Evolutionary conservation across 2,888 invertebrate genomes (phyloP).

Genomic region (Phalera bucephala): DNA sequence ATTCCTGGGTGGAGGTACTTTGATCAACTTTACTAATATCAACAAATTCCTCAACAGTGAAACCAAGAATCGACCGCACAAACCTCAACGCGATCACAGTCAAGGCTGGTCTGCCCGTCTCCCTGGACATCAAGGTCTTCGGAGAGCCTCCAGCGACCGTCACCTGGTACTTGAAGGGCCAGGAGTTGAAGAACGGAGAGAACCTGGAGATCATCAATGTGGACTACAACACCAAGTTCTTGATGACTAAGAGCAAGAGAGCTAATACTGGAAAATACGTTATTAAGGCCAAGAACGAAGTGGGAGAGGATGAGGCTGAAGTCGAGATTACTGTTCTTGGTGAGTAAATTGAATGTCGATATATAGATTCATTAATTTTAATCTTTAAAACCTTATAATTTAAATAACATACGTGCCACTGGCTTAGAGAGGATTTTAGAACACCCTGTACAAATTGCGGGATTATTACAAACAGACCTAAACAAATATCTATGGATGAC

Average conservation of each 20-base stretch:
- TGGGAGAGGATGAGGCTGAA: conserved; percentile 96
- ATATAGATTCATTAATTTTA: too few species aligned
- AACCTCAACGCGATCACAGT: conserved; percentile 92
- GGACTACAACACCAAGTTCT: conserved; percentile 95
- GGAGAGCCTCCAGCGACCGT: conserved; percentile 97
- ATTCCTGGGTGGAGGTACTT: too few species aligned
- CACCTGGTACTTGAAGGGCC: conserved; percentile 92
- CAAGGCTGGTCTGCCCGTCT: conserved; percentile 94
- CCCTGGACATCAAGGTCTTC: conserved; percentile 93
- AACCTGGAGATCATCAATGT: conserved; percentile 89
- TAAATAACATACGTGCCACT: too few species aligned
- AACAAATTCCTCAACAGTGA: conserved; percentile 87
- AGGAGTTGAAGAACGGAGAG: conserved; percentile 84
- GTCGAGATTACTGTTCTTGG: conserved; percentile 93
- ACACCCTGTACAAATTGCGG: too few species aligned
- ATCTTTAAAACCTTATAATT: too few species aligned
- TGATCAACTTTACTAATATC: too few species aligned
- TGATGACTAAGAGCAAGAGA: conserved; percentile 92
- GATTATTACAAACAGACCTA: too few species aligned
- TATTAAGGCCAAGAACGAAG: conserved; percentile 95
- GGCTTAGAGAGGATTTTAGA: too few species aligned
- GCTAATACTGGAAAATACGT: conserved; percentile 93
- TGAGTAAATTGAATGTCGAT: conserved; percentile 45
- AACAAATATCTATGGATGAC: too few species aligned
- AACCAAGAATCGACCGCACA: conserved; percentile 96